Percentiles rank a stretch among this genome's conserved stretches.
These are phyloP conservation scores for Bombylius major DNA, from an alignment of 2,888 invertebrate genomes.

Conservation along the genomic window DNA sequence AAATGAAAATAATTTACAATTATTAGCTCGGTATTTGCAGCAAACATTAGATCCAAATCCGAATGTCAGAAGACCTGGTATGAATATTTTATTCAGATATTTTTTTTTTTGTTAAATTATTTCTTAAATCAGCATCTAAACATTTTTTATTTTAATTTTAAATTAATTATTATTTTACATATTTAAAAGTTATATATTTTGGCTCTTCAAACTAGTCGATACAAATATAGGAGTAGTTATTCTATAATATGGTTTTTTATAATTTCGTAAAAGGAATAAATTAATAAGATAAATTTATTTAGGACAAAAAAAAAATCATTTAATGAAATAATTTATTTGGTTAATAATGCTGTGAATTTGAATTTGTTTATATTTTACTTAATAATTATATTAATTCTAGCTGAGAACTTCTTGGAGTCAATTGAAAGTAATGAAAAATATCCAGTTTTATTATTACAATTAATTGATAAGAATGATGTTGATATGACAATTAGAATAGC, in stretches of 20 bases:
- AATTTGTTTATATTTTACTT: neutral
- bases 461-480: conserved; percentile 71
- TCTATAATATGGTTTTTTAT: too few relatives aligned
- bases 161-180: too few relatives aligned
- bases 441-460: conserved; percentile 68
- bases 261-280: too few relatives aligned
- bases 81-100: conserved; percentile 23
- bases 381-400: conserved; percentile 36
- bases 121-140: too few relatives aligned
- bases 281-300: neutral
- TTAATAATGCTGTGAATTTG: neutral
- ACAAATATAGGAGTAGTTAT: too few relatives aligned
- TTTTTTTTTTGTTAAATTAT: neutral
- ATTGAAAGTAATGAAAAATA: conserved; percentile 87
- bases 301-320: neutral
- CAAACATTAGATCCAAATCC: conserved; percentile 80
- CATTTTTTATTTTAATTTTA: too few relatives aligned
- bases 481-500: conserved; percentile 75
- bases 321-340: neutral
- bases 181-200: too few relatives aligned
- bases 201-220: too few relatives aligned
- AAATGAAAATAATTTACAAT: conserved; percentile 70
- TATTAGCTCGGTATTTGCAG: conserved; percentile 70
- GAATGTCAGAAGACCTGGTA: conserved; percentile 72
- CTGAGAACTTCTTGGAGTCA: conserved; percentile 83